Base-by-base conservation (phyloP, 2,113 vertebrate species). In the Vimba vimba region DNA sequence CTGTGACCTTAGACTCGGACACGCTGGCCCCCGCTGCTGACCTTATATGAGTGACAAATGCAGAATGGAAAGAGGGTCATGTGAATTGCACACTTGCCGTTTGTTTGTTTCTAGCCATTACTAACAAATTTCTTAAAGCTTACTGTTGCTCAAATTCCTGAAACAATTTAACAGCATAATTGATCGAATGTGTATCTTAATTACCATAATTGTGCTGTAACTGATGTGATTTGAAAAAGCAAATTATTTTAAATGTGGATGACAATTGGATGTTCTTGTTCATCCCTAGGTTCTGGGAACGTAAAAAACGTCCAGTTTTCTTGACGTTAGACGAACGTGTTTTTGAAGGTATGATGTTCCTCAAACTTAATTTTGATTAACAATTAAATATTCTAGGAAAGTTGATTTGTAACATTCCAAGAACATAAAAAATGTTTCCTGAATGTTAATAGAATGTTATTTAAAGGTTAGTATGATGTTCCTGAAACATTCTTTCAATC, bases 1-100 rank as follows among this genome's bases (percentile, higher is more conserved):
- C 64, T 6, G 79, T 73, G 73, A 86, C 57, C 66, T 83, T 33
- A 79, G 64, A 27, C 15, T 4, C 15, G 11, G 47, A 47, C 50
- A 64, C 6, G 9, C 66, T 9, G 66, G 64, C 62, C 27, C 45
- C 19, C 4, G 21, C 43, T 80, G 21, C 43, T 80, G 80, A 79
- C 75, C 84, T 84, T 79, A 71, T 69, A 73, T 88, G 79, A 85
- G 50, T 6, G 69, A 50, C 55, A 86, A 84, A 83, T 23, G n/a
- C 23, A 62, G 68, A 13, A 69, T 50, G 36, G 73, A 71, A 77
- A 52, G 39, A 69, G 39, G 25, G 21, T 25, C 10, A 4, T 87
- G 75, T 45, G 55, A 27, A 60, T 25, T 25, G 12, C 23, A 15
- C n/a, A 66, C 39, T 75, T 75, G 23, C 11, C 2, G 19, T 39